These are phyloP conservation scores for Keiferia lycopersicella DNA, from an alignment of 2,888 invertebrate species.

Conservation along the genomic window DNA sequence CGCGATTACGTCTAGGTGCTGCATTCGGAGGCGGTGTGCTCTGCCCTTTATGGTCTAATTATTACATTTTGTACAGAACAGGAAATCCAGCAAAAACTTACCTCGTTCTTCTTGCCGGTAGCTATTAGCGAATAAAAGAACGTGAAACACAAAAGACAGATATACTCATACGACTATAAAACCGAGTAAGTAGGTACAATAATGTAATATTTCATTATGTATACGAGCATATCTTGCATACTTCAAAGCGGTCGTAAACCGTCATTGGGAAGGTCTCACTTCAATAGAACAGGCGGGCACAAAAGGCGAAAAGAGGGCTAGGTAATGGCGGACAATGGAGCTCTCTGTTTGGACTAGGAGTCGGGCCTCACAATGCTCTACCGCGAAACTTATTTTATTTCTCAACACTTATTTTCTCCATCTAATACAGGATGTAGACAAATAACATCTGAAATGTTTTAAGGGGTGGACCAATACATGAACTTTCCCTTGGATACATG, in stretches of 20 bases:
- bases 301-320: conserved; percentile 79
- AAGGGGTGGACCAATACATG: no score
- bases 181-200: conserved; percentile 9
- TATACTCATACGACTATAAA: conserved; percentile 17
- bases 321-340: conserved; percentile 79
- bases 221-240: conserved; percentile 61
- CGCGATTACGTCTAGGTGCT: no score
- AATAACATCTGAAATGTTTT: no score
- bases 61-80: no score
- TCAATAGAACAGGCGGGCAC: conserved; percentile 76
- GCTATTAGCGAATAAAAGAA: conserved; percentile 17
- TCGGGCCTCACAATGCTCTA: conserved; percentile 67
- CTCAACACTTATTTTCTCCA: conserved; percentile 67
- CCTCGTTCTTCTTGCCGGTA: neutral
- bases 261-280: conserved; percentile 78
- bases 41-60: no score
- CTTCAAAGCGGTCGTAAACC: conserved; percentile 75
- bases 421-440: conserved; percentile 34
- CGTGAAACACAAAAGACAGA: conserved; percentile 10
- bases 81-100: neutral
- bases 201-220: conserved; percentile 29
- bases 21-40: no score
- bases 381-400: conserved; percentile 76
- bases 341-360: conserved; percentile 77
- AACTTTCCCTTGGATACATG: no score